Conservation (phyloP, 1,140 invertebrate species). For the Thaumetopoea pityocampa region DNA sequence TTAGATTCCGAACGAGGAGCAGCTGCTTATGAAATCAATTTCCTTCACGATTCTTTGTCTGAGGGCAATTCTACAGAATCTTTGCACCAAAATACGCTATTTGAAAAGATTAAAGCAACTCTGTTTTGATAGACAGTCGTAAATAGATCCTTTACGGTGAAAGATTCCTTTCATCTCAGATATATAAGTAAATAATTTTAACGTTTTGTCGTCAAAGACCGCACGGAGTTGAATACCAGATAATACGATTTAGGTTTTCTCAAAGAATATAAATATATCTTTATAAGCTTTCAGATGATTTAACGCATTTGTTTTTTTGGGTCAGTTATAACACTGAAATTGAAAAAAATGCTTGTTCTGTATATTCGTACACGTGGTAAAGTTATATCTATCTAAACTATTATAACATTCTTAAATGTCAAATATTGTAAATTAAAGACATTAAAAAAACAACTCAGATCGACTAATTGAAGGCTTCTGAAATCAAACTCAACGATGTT, state of each 20-base stretch:
- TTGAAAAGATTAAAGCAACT: conserved; percentile 35
- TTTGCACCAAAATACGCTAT: conserved; percentile 25
- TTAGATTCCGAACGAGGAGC: conserved; percentile 6
- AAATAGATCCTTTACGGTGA: conserved; percentile 36
- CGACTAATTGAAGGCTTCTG: too few species aligned
- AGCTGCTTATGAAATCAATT: conserved; percentile 25
- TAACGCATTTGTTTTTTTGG: conserved; percentile 8
- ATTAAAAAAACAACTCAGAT: too few species aligned
- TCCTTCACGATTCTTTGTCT: conserved; percentile 19
- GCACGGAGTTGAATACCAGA: conserved; percentile 27
- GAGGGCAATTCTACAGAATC: conserved; percentile 15
- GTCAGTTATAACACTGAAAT: too few species aligned
- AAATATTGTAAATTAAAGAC: too few species aligned
- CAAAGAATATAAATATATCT: conserved; percentile 16
- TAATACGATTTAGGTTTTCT: conserved; percentile 29
- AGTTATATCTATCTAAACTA: too few species aligned
- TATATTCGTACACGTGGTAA: too few species aligned
- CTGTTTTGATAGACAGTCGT: conserved; percentile 34
- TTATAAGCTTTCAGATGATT: too few species aligned
- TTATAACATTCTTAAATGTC: too few species aligned
- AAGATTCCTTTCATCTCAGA: conserved; percentile 31
- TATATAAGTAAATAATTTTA: conserved; percentile 35
- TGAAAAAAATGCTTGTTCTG: too few species aligned
- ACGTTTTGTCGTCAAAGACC: conserved; percentile 32
- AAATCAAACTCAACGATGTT: too few species aligned